phyloP scores from a whole-genome alignment of 2,888 invertebrate genomes.

The Cepaea hortensis region DNA sequence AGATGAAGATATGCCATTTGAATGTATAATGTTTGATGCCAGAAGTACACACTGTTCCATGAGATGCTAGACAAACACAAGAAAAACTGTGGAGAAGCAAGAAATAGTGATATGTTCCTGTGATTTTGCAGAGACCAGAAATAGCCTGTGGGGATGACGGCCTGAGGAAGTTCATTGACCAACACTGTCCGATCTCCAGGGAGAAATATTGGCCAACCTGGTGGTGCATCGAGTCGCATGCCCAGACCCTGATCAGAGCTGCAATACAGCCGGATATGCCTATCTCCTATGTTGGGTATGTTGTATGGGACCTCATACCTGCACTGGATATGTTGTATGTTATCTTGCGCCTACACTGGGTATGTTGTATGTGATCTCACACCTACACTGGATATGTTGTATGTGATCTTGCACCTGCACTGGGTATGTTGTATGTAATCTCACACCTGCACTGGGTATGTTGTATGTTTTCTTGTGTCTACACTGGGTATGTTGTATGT shows the following conservation, averaged over 20 bases:
- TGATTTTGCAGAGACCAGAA: conserved; percentile 60
- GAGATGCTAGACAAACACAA: no score
- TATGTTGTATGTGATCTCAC: background rate
- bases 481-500: no score
- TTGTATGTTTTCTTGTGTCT: no score
- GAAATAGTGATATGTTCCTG: background rate
- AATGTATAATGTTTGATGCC: no score
- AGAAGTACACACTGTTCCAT: no score
- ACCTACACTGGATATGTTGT: no score
- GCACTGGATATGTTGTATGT: background rate
- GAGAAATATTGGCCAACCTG: conserved; percentile 73
- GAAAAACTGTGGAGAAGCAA: no score
- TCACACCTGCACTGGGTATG: background rate
- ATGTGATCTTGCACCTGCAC: no score
- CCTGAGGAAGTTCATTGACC: conserved; percentile 62
- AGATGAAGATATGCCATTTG: no score
- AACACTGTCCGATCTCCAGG: conserved; percentile 65
- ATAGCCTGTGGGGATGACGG: conserved; percentile 63
- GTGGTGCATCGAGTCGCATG: conserved; percentile 74
- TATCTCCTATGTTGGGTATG: conserved; percentile 66
- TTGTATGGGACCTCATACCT: background rate
- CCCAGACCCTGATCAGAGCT: conserved; percentile 70
- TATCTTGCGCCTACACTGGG: background rate
- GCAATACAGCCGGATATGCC: conserved; percentile 63
- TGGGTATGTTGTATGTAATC: background rate